Base-by-base conservation (phyloP, 2,888 invertebrate species). In the Argyresthia albistria region DNA sequence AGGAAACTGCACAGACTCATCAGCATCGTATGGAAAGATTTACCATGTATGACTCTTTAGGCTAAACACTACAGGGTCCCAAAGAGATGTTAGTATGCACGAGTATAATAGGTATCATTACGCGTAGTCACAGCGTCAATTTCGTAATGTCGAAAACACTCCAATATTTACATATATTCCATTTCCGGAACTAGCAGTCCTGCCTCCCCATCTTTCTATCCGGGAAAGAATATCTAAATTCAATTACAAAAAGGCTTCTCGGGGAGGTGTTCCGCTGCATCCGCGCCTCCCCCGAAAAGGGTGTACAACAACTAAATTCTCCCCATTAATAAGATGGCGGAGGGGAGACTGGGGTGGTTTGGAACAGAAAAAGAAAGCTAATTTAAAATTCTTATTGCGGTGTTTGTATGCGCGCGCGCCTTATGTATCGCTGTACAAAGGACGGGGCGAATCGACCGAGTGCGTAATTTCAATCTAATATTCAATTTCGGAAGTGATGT, bases 271-370 rank as follows among this genome's bases (percentile, higher is more conserved):
- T 76, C 77, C 73, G 69, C 62, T 81, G 83, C 84, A 82, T 80
- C 81, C 86, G 79, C 76, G 76, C 83, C 81, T 77, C 80, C 82
- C 76, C 71, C 71, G 57, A 70, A 71, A 80, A 78, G 84, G 83
- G 84, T 81, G 84, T 83, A 79, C 79, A 82, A 83, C 86, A 86
- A 86, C 87, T 86, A 84, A 84, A 87, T 87, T 78, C 84, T 80
- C 76, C 82, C 79, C 81, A 80, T 82, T 84, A 86, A 83, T 83
- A 86, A 84, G 83, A 80, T 74, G 73, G 69, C 66, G 74, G 81
- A 61, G 76, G 73, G 73, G 67, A 69, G 72, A 64, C 64, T 60
- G 67, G 83, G 82, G 82, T 79, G 76, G 80, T 70, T 59, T 65
- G 73, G 71, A 75, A 70, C 76, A 83, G 82, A 84, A 84, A 84